Evolutionary conservation across 2,797 vertebrate species (phyloP), one percentile per base, ranked within the genome.

Genomic region (Megalops cyprinoides): DNA sequence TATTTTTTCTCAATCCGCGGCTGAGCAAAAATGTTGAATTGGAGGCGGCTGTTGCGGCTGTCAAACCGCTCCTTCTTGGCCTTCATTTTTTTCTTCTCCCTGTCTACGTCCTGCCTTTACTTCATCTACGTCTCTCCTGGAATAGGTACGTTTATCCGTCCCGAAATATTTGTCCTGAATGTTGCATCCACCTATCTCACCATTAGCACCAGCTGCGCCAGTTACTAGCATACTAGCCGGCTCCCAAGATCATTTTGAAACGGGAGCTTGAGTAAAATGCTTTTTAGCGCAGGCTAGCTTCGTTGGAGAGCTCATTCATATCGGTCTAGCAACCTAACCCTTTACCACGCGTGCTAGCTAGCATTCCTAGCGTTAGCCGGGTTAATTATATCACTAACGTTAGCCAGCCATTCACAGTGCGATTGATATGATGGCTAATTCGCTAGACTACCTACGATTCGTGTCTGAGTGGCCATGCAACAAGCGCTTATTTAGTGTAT

Each of bases 41-140:
- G 95, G 88, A 94, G 93, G 92, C 93, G 94, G 91, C 93, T 95
- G 90, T 91, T 97, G 93, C 95, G 97, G 90, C 88, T 97, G 85
- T 97, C 97, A 87, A 97, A 96, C 92, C 96, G 97, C 88, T 97
- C 96, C 69, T 96, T 97, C 78, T 88, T 98, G 89, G 97, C 96
- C 94, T 98, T 97, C 93, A 93, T 98, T 85, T 97, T 98, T 92
- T 95, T 98, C 90, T 98, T 97, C 91, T 98, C 96, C 88, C 95
- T 98, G 86, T 98, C 97, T 55, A 96, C 97, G 46, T 98, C 97
- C 39, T 97, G 97, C 86, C 96, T 98, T 76, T 98, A 98, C 91
- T 98, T 98, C 95, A 95, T 98, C 76, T 98, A 98, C 83, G 97
- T 95, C 92, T 96, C 97, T 78, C 97, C 97, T 0, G 97, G 97